Evolutionary conservation across 1,140 invertebrate species (phyloP), one percentile per base, ranked within the genome.

Genomic region (Pristionchus pacificus): DNA sequence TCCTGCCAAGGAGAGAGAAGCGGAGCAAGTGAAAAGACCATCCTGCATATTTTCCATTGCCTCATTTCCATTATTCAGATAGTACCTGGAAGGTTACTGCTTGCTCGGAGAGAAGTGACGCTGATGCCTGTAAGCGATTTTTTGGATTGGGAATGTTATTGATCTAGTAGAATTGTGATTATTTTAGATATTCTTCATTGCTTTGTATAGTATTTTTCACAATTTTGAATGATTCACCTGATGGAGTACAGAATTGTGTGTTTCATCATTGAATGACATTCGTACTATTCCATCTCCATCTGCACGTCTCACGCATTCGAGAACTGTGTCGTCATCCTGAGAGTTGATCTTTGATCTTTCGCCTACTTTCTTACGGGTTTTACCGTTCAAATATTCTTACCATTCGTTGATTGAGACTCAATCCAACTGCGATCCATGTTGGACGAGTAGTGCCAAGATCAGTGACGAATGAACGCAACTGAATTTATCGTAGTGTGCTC

Each of bases 341-440:
- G 58, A 66, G 24, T 62, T 24, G 27, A 62, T 19, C 15, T 24
- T 62, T 29, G 15, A 15, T n/a, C 15, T 15, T 15, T 62, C 15
- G 15, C 19, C 27, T 15, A 62, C 60, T 62, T 62, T 15, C 24
- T 58, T 27, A 65, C 19, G 10, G 38, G 25, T 31, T 57, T 65
- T 57, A 19, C 19, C 10, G 0, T 29, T 13, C 15, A 30, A 31
- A 58, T n/a, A 24, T 13, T 10, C 62, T 57, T 57, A 72, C 70
- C 71, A 72, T 72, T 68, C 71, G 61, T 31, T 72, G 71, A 32
- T 72, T 72, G 59, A 65, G 67, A 55, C 71, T 72, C 32, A 72
- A 68, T 19, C 71, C 71, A n/a, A 72, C 57, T 29, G 71, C 61
- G 33, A 65, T 65, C 38, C 59, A 72, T 59, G 38, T 63, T 25